Evolutionary conservation across 2,888 invertebrate species (phyloP).

Genomic region (Pyrgus malvae): DNA sequence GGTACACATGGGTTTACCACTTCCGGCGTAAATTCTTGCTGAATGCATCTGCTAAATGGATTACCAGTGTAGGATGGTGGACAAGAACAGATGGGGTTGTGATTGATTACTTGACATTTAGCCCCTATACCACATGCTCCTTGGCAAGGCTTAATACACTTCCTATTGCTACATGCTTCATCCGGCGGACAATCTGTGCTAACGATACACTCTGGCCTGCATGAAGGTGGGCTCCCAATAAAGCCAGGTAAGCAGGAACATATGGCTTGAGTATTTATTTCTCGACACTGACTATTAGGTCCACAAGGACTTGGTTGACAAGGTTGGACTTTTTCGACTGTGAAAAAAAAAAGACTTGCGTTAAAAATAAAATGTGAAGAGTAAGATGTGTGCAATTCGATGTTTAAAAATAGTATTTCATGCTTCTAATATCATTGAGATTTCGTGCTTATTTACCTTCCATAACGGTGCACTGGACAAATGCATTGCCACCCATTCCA

Average conservation of each 20-base stretch:
- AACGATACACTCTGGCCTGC: constrained; percentile 88
- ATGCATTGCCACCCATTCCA: constrained; percentile 85
- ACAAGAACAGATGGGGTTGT: constrained; percentile 91
- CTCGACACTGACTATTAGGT: constrained; percentile 88
- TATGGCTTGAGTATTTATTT: constrained; percentile 86
- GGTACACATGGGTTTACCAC: constrained; percentile 86
- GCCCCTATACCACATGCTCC: constrained; percentile 91
- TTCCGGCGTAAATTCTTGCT: constrained; percentile 72
- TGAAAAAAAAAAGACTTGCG: constrained; percentile 36
- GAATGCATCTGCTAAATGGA: constrained; percentile 87
- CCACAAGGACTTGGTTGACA: constrained; percentile 87
- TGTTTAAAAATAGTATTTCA: too few relatives aligned
- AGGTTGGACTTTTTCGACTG: constrained; percentile 59
- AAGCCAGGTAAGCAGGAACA: constrained; percentile 87
- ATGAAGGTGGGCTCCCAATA: constrained; percentile 89
- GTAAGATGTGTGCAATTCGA: too few relatives aligned
- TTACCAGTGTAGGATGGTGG: constrained; percentile 85
- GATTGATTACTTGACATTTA: constrained; percentile 88
- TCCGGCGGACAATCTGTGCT: constrained; percentile 88
- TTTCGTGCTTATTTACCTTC: constrained; percentile 49
- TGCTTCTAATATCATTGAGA: not conserved
- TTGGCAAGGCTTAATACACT: constrained; percentile 91
- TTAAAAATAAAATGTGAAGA: not conserved
- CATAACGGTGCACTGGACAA: constrained; percentile 79
- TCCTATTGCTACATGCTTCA: constrained; percentile 89